Conservation (phyloP, 2,888 invertebrate species). For the Eremobia ochroleuca region DNA sequence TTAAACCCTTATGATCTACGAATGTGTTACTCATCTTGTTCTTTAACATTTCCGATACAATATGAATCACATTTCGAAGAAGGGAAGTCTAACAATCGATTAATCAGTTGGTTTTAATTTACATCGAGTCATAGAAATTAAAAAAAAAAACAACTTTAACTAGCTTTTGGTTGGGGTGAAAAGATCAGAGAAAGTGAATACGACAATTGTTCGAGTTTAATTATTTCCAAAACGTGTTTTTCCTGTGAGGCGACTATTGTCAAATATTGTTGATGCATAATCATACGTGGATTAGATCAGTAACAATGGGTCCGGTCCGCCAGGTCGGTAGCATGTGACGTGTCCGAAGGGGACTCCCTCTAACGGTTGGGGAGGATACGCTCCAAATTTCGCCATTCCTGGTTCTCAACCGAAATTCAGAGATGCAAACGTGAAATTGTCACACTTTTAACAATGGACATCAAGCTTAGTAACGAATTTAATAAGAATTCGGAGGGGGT, state of each 20-base stretch:
- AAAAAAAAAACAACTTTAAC: slow-evolving; percentile 75
- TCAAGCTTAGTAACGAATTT: slow-evolving; percentile 62
- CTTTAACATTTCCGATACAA: slow-evolving; percentile 48
- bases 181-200: slow-evolving; percentile 83
- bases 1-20: slow-evolving; percentile 53
- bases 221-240: slow-evolving; percentile 86
- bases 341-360: slow-evolving; percentile 80
- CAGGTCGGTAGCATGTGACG: slow-evolving; percentile 84
- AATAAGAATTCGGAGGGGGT: slow-evolving; percentile 57
- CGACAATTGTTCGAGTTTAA: slow-evolving; percentile 80
- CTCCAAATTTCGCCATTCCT: slow-evolving; percentile 70
- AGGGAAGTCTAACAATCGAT: slow-evolving; percentile 76
- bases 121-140: slow-evolving; percentile 73
- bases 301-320: slow-evolving; percentile 80
- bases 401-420: slow-evolving; percentile 51
- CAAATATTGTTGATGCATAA: slow-evolving; percentile 82
- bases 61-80: slow-evolving; percentile 59
- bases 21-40: slow-evolving; percentile 55
- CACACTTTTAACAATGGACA: slow-evolving; percentile 66
- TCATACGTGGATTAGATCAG: slow-evolving; percentile 83
- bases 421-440: slow-evolving; percentile 68
- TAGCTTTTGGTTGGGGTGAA: slow-evolving; percentile 74
- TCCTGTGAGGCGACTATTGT: slow-evolving; percentile 81
- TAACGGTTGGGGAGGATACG: slow-evolving; percentile 74
- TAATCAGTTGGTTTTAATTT: slow-evolving; percentile 78